Conservation (phyloP, 2,113 vertebrate genomes). For the Atherinomorus stipes region DNA sequence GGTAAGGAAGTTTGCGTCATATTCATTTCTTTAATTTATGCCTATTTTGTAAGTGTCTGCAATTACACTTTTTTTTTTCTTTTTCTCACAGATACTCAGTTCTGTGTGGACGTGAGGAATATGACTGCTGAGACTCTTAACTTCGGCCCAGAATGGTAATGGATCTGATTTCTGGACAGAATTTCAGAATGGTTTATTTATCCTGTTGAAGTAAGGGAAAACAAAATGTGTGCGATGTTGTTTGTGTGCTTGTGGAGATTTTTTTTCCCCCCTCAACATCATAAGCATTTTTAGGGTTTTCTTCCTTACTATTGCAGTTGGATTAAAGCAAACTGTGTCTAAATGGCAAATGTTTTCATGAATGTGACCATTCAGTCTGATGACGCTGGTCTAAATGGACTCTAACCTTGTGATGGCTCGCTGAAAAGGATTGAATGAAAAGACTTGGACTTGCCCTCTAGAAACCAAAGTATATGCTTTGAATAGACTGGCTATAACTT, state of each 20-base stretch:
- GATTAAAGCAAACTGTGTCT: background rate
- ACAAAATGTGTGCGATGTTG: background rate
- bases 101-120: slow-evolving; percentile 83
- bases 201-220: background rate
- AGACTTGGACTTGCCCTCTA: too few species aligned
- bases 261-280: background rate
- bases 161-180: background rate
- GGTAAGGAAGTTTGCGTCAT: slow-evolving; percentile 63
- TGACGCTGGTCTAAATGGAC: too few species aligned
- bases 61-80: background rate
- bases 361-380: background rate
- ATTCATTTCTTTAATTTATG: background rate
- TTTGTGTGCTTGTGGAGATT: background rate
- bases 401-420: too few species aligned
- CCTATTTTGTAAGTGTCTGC: background rate
- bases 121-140: slow-evolving; percentile 96
- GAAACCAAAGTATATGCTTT: background rate
- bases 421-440: too few species aligned
- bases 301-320: background rate
- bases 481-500: background rate
- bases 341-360: background rate
- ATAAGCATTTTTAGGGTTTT: background rate
- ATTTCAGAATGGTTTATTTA: background rate
- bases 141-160: slow-evolving; percentile 95
- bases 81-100: slow-evolving; percentile 77